Percentiles rank a stretch among this genome's conserved stretches.
These are phyloP conservation scores for Yponomeuta plumbellus DNA, from an alignment of 2,888 invertebrate genomes.

Conservation along the genomic window DNA sequence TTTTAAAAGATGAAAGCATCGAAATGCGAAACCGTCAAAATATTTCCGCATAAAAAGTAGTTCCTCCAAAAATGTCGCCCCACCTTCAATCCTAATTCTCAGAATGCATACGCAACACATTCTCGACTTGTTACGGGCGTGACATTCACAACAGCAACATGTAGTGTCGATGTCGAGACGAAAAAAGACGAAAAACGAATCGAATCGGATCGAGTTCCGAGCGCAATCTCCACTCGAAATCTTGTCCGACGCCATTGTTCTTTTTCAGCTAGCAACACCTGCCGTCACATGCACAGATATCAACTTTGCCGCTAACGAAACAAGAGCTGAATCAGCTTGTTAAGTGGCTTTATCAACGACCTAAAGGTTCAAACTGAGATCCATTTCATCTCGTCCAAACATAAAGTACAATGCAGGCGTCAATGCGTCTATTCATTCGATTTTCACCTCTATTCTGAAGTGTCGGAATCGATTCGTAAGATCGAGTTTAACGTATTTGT, in stretches of 20 bases:
- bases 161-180: conserved; percentile 7
- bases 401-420: conserved; percentile 70
- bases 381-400: conserved; percentile 67
- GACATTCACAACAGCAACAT: conserved; percentile 18
- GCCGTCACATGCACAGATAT: conserved; percentile 26
- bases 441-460: conserved; percentile 60
- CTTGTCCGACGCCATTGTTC: conserved; percentile 55
- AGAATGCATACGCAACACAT: neutral
- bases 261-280: conserved; percentile 26
- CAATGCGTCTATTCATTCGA: conserved; percentile 71
- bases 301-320: conserved; percentile 17
- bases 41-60: neutral
- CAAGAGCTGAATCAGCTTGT: neutral
- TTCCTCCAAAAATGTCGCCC: neutral
- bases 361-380: conserved; percentile 59
- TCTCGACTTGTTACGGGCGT: conserved; percentile 7
- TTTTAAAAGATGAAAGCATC: too few species aligned
- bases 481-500: conserved; percentile 4
- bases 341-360: conserved; percentile 24
- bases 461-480: conserved; percentile 13
- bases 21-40: neutral
- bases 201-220: conserved; percentile 17
- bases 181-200: conserved; percentile 12
- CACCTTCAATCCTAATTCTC: neutral
- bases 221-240: conserved; percentile 29